Base-by-base conservation (phyloP, 2,113 vertebrate genomes). In the Nannobrachium achirus region DNA sequence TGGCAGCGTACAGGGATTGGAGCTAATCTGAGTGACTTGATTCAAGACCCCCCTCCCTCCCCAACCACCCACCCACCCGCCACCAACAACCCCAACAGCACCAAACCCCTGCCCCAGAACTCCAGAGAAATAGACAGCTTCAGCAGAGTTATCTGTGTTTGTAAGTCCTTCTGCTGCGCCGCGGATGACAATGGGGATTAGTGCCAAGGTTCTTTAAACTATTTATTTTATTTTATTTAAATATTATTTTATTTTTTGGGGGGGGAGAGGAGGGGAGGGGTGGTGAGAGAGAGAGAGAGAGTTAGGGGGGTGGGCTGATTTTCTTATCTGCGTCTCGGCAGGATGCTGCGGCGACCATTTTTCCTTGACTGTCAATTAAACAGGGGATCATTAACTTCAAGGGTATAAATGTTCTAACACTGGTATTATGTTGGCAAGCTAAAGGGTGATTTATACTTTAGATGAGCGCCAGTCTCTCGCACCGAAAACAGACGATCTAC, bases 341-440 rank as follows among this genome's bases (percentile, higher is more conserved):
- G 92, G 81, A 91, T 91, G 88, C 90, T 76, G 84, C 86, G 45
- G 78, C 85, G 85, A 82, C 90, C 88, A 79, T 64, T 86, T 92
- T 92, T 91, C 84, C 91, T 90, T 89, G 88, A 87, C 92, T 94
- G 93, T 92, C 92, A 93, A 93, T 93, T 93, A 93, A 91, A 93
- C 87, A 90, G 90, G 81, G 91, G 93, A 93, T 94, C 93, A 92
- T 93, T 93, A 93, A 92, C 93, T 94, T 93, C 91, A 92, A 91
- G 91, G 90, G 90, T 92, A 92, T 92, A 92, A 92, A 92, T 93
- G 93, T 93, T 93, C 92, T 91, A 91, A 93, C 93, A 92, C 90
- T 91, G 89, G 92, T 92, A 92, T 94, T 92, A 92, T 83, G 87
- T 88, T 89, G 78, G 86, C 84, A 89, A 91, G 88, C 91, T 91